Percentiles rank a stretch among this genome's conserved stretches.
phyloP scores from a whole-genome alignment of 1,140 invertebrate species.

The Danaus melanippus region DNA sequence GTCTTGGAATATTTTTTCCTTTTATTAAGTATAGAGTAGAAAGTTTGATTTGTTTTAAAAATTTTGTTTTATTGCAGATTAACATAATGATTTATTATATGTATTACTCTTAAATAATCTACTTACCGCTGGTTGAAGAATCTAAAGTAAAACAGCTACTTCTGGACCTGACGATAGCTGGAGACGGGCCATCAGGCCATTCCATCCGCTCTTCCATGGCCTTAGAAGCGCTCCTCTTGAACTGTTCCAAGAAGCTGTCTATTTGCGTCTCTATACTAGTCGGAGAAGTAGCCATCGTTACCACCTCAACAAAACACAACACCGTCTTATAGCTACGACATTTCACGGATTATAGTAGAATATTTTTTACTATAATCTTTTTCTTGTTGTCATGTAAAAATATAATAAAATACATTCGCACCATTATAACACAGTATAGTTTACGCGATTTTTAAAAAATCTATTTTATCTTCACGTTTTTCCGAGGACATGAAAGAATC shows the following conservation, averaged over 20 bases:
- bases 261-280: slow-evolving; percentile 84
- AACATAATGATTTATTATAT: background rate
- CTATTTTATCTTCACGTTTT: slow-evolving; percentile 30
- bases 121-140: slow-evolving; percentile 59
- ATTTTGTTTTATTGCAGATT: background rate
- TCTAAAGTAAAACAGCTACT: slow-evolving; percentile 69
- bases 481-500: slow-evolving; percentile 42
- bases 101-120: slow-evolving; percentile 2
- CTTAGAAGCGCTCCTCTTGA: slow-evolving; percentile 81
- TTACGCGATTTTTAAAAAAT: slow-evolving; percentile 43
- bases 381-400: slow-evolving; percentile 7
- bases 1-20: too few species aligned
- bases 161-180: slow-evolving; percentile 58
- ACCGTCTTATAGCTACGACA: slow-evolving; percentile 38
- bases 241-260: slow-evolving; percentile 86
- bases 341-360: slow-evolving; percentile 29
- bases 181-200: slow-evolving; percentile 59
- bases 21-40: too few species aligned
- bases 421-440: slow-evolving; percentile 36
- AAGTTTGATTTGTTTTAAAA: too few species aligned
- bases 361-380: slow-evolving; percentile 9
- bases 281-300: slow-evolving; percentile 77
- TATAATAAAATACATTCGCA: slow-evolving; percentile 27
- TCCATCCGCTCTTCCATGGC: slow-evolving; percentile 78
- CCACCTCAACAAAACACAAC: slow-evolving; percentile 63